Conservation (phyloP, 23 tunicate genomes). For the Halocynthia aurantium region DNA sequence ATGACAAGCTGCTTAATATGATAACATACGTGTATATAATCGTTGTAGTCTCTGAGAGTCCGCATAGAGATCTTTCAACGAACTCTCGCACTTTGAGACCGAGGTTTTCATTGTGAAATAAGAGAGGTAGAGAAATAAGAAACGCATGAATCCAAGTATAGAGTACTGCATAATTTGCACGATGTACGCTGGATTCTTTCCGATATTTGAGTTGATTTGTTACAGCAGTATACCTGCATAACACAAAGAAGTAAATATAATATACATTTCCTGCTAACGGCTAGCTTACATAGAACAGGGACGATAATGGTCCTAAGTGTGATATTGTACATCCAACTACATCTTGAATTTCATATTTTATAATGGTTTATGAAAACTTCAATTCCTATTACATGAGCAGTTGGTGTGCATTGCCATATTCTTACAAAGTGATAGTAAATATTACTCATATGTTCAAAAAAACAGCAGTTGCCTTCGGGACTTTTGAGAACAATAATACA, state of each 20-base stretch:
- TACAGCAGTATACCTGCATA: conserved; percentile 51
- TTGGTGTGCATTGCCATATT: too few relatives aligned
- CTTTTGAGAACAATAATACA: too few relatives aligned
- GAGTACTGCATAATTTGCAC: conserved; percentile 70
- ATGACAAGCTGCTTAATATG: not conserved
- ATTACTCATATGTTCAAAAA: too few relatives aligned
- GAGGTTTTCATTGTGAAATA: conserved; percentile 56
- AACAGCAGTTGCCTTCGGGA: too few relatives aligned
- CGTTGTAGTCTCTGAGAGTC: conserved; percentile 56
- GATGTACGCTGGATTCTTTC: conserved; percentile 44
- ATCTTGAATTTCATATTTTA: too few relatives aligned
- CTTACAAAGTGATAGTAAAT: too few relatives aligned
- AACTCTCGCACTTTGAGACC: conserved; percentile 55
- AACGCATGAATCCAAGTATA: conserved; percentile 90
- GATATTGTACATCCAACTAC: too few relatives aligned
- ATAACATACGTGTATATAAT: conserved; percentile 37
- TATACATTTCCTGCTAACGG: too few relatives aligned
- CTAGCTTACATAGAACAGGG: too few relatives aligned
- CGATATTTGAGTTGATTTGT: conserved; percentile 27
- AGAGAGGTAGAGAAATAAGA: conserved; percentile 56
- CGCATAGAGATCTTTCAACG: conserved; percentile 74
- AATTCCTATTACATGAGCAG: too few relatives aligned
- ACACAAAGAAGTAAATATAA: conserved; percentile 2
- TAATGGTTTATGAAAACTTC: too few relatives aligned
- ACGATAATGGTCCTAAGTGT: too few relatives aligned